Percentiles rank a stretch among this genome's conserved stretches.
phyloP scores from a whole-genome alignment of 2,113 vertebrate genomes.

The Catagonus wagneri region DNA sequence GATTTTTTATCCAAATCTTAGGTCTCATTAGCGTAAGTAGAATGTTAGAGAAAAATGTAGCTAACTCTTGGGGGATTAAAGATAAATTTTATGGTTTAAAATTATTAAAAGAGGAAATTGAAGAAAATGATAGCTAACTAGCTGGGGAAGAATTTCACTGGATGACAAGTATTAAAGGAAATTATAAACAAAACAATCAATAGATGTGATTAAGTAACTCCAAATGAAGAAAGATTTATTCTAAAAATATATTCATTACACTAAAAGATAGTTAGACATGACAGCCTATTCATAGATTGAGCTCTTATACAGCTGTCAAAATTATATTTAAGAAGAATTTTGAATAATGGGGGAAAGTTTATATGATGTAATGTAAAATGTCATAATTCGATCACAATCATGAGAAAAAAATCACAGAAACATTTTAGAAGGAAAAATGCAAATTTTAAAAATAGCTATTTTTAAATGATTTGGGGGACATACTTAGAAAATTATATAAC shows the following conservation, averaged over 20 bases:
- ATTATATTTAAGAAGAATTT: not conserved
- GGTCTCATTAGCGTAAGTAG: not conserved
- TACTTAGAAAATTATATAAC: slow-evolving; percentile 1
- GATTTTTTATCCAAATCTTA: not conserved
- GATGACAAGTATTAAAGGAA: not conserved
- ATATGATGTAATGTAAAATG: not conserved
- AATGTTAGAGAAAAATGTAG: not conserved
- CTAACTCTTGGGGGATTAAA: slow-evolving; percentile 15
- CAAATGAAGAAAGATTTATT: not conserved
- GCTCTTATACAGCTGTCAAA: not conserved
- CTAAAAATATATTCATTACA: not conserved
- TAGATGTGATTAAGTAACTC: not conserved
- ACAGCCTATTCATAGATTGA: not conserved
- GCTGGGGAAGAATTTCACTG: slow-evolving; percentile 1
- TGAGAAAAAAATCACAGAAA: not conserved
- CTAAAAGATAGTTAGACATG: not conserved
- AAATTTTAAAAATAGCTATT: not conserved
- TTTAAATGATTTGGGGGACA: not conserved
- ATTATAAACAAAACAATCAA: slow-evolving; percentile 24
- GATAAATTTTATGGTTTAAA: not conserved
- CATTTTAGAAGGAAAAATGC: not conserved
- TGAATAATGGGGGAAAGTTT: not conserved
- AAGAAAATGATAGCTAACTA: slow-evolving; percentile 17
- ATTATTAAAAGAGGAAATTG: not conserved
- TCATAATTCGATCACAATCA: not conserved